phyloP scores from a whole-genome alignment of 1,140 invertebrate genomes.

The Mamestra configurata region DNA sequence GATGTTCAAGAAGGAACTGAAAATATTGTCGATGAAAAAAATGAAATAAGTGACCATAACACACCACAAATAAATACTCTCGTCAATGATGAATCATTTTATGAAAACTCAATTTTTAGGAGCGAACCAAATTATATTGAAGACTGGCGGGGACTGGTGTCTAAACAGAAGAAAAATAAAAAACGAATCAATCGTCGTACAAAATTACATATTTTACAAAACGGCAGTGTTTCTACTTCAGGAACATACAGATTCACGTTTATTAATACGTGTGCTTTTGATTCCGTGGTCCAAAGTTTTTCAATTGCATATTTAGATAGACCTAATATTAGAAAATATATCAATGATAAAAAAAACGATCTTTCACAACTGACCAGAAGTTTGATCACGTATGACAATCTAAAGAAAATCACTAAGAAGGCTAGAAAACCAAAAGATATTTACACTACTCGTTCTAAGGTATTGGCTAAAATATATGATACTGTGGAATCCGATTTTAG shows the following conservation, averaged over 20 bases:
- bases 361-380: constrained; percentile 12
- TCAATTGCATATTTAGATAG: constrained; percentile 14
- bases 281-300: constrained; percentile 13
- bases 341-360: constrained; percentile 15
- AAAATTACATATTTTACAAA: constrained; percentile 13
- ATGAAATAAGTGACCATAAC: constrained; percentile 14
- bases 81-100: constrained; percentile 14
- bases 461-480: constrained; percentile 15
- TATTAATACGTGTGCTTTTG: constrained; percentile 14
- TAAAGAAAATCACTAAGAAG: constrained; percentile 14
- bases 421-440: constrained; percentile 14
- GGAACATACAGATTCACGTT: constrained; percentile 13
- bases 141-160: constrained; percentile 10
- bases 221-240: constrained; percentile 12
- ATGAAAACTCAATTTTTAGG: constrained; percentile 14
- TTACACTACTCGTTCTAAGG: constrained; percentile 13
- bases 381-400: constrained; percentile 13
- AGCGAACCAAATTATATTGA: constrained; percentile 14
- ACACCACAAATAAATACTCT: constrained; percentile 14
- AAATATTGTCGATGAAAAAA: constrained; percentile 15
- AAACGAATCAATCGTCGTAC: constrained; percentile 13
- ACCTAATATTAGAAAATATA: constrained; percentile 15
- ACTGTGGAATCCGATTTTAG: constrained; percentile 13
- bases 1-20: constrained; percentile 13
- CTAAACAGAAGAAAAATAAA: constrained; percentile 15